phyloP scores from a whole-genome alignment of 2,113 vertebrate species.

The Penelope pileata region DNA sequence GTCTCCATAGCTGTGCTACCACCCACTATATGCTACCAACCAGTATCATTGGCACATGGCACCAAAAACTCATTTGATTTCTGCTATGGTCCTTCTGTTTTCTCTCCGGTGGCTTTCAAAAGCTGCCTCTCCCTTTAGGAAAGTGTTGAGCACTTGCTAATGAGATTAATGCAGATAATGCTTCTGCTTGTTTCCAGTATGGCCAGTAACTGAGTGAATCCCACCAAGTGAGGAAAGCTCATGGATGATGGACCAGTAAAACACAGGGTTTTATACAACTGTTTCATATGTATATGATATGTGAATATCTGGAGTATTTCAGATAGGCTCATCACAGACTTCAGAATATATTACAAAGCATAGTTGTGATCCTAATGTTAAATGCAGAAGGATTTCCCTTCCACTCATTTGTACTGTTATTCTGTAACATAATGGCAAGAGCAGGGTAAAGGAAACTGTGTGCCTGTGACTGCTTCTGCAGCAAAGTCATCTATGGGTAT shows the following conservation, averaged over 20 bases:
- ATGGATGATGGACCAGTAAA: neutral
- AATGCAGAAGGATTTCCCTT: neutral
- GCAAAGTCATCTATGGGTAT: neutral
- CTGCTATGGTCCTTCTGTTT: neutral
- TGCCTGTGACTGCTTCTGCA: neutral
- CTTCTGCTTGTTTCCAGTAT: neutral
- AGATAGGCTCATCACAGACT: neutral
- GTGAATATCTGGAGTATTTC: neutral
- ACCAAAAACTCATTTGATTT: neutral
- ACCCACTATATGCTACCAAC: neutral
- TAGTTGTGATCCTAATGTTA: neutral
- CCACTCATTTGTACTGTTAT: neutral
- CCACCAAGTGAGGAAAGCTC: neutral
- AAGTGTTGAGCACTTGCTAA: neutral
- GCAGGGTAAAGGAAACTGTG: neutral
- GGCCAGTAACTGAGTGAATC: neutral
- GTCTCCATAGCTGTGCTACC: neutral
- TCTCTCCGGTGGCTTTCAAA: neutral
- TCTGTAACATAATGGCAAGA: neutral
- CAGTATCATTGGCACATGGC: neutral
- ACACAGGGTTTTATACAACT: neutral
- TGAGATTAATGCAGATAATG: neutral
- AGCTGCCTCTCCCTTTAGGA: neutral
- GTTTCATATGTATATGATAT: neutral
- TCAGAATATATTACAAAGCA: neutral